Evolutionary conservation across 2,888 invertebrate species (phyloP).

Genomic region (Pseudococcus viburni): DNA sequence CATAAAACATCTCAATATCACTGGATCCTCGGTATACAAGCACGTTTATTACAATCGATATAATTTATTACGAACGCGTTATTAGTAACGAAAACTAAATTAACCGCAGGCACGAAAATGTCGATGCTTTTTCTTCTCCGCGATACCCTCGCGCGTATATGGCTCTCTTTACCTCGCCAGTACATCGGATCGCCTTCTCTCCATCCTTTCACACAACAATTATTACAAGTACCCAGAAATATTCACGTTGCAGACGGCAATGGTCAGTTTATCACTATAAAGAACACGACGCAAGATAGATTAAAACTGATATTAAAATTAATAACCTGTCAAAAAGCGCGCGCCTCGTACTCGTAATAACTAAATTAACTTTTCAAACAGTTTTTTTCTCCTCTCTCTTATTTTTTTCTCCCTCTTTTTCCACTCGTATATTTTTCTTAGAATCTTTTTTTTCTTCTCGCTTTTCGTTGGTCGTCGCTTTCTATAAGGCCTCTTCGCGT

Average conservation of each 20-base stretch:
- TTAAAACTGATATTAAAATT: slow-evolving; percentile 66
- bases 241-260: slow-evolving; percentile 33
- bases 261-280: slow-evolving; percentile 51
- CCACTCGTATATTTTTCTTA: neutral
- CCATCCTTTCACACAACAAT: slow-evolving; percentile 51
- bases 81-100: slow-evolving; percentile 58
- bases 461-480: neutral
- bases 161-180: neutral
- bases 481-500: neutral
- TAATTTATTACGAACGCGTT: slow-evolving; percentile 55
- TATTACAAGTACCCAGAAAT: slow-evolving; percentile 37
- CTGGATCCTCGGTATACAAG: neutral
- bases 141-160: neutral
- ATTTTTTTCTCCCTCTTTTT: neutral
- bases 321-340: slow-evolving; percentile 66
- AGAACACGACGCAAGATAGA: slow-evolving; percentile 63
- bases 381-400: slow-evolving; percentile 43
- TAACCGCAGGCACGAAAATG: slow-evolving; percentile 56
- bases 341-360: slow-evolving; percentile 64
- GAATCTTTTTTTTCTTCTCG: neutral
- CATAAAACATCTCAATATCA: slow-evolving; percentile 58
- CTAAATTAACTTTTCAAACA: slow-evolving; percentile 65
- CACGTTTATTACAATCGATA: slow-evolving; percentile 55
- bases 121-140: slow-evolving; percentile 48
- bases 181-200: slow-evolving; percentile 3